A percentile compares a stretch with the other conserved stretches of the same genome.
These are phyloP conservation scores for Drosophila neocordata DNA, from an alignment of 1,140 invertebrate species.

Conservation along the genomic window DNA sequence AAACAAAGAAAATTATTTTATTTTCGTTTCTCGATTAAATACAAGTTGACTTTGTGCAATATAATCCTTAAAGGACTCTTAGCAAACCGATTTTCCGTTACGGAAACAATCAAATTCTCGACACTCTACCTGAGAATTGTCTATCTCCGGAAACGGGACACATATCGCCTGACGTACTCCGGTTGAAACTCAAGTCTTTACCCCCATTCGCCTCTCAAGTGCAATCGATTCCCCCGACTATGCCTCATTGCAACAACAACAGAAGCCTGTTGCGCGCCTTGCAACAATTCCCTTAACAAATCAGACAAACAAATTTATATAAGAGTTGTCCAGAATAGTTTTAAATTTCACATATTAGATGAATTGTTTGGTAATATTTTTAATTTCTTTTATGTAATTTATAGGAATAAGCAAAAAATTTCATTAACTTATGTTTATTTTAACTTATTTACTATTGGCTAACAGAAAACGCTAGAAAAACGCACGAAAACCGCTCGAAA, in stretches of 20 bases:
- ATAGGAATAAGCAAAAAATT: background rate
- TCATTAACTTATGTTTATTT: background rate
- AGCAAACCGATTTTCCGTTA: too few species aligned
- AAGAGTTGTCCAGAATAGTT: too few species aligned
- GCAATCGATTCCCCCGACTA: background rate
- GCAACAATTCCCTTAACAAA: background rate
- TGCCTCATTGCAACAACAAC: slow-evolving; percentile 21
- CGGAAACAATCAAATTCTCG: too few species aligned
- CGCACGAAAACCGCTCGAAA: slow-evolving; percentile 37
- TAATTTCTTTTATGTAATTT: background rate
- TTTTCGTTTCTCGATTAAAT: too few species aligned
- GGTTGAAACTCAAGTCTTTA: background rate
- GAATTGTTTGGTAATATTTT: background rate
- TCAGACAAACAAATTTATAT: too few species aligned
- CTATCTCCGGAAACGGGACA: too few species aligned
- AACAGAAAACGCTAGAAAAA: slow-evolving; percentile 42
- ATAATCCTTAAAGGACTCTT: too few species aligned
- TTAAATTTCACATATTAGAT: background rate
- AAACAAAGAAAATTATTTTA: too few species aligned
- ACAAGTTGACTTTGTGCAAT: too few species aligned
- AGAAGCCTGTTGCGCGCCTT: background rate
- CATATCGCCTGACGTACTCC: too few species aligned
- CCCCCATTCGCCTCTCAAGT: background rate
- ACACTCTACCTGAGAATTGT: too few species aligned
- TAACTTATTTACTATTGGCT: background rate